These are phyloP conservation scores for Catostylus mosaicus DNA, from an alignment of 30 jellyfish, hydroid and myxozoan species.

Conservation along the genomic window DNA sequence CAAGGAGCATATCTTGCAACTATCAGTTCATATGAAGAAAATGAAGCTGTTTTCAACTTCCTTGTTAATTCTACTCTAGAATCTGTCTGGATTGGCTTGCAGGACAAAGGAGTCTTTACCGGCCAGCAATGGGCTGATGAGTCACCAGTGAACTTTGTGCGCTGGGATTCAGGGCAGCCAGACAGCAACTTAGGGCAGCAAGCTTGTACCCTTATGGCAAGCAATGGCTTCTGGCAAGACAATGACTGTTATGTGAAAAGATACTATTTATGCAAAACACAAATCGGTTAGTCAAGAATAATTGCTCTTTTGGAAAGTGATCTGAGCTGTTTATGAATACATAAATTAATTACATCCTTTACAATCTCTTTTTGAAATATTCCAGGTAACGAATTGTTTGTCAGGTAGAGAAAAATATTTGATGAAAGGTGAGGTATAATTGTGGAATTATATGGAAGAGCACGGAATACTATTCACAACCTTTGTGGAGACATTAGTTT, in stretches of 20 bases:
- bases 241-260: conserved; percentile 57
- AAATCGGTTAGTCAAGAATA: conserved; percentile 64
- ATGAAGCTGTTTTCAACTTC: conserved; percentile 75
- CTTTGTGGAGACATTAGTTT: too few relatives aligned
- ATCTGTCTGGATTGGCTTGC: conserved; percentile 91
- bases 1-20: conserved; percentile 73
- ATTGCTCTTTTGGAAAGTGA: too few relatives aligned
- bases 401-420: too few relatives aligned
- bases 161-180: conserved; percentile 94
- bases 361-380: too few relatives aligned
- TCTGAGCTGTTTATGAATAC: too few relatives aligned
- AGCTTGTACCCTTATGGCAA: conserved; percentile 88
- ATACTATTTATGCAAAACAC: conserved; percentile 77
- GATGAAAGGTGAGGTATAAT: too few relatives aligned
- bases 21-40: conserved; percentile 60
- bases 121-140: conserved; percentile 94
- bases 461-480: too few relatives aligned
- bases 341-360: too few relatives aligned
- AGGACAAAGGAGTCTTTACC: conserved; percentile 81
- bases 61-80: conserved; percentile 41
- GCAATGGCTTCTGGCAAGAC: conserved; percentile 95
- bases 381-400: too few relatives aligned
- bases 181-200: conserved; percentile 85
- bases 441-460: too few relatives aligned
- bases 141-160: conserved; percentile 75